Percentiles rank a stretch among this genome's conserved stretches.
Conservation (phyloP, 2,888 invertebrate species). For the Phyllotreta striolata region DNA sequence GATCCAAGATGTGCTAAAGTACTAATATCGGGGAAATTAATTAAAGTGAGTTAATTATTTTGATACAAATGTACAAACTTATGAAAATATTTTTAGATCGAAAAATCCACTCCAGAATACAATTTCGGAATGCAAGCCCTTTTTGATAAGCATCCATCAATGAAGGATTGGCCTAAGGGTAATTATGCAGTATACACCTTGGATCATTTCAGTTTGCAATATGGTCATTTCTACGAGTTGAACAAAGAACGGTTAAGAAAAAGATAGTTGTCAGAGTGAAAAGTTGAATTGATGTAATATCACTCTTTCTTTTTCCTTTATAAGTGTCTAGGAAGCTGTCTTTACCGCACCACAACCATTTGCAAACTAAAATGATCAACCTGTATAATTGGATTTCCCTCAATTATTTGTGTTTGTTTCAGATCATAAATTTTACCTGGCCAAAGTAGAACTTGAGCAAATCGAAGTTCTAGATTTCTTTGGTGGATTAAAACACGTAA, state of each 20-base stretch:
- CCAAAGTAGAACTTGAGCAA: constrained; percentile 76
- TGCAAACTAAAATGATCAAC: too few relatives aligned
- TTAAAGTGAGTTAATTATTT: constrained; percentile 62
- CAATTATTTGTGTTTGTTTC: constrained; percentile 37
- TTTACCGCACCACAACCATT: too few relatives aligned
- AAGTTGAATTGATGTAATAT: too few relatives aligned
- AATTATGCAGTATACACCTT: constrained; percentile 37
- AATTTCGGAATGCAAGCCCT: constrained; percentile 62
- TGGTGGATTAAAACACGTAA: constrained; percentile 78
- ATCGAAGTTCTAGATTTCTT: constrained; percentile 82
- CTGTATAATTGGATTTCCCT: neutral
- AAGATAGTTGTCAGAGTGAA: too few relatives aligned
- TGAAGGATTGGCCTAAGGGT: constrained; percentile 74
- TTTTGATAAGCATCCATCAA: constrained; percentile 75
- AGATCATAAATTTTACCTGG: constrained; percentile 83
- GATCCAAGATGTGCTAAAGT: constrained; percentile 80
- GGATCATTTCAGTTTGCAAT: too few relatives aligned
- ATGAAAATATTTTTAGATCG: constrained; percentile 41
- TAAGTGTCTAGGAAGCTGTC: too few relatives aligned
- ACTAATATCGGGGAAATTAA: constrained; percentile 72
- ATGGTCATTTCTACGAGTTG: too few relatives aligned
- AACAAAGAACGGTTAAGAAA: too few relatives aligned
- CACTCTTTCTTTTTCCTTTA: too few relatives aligned
- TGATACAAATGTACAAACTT: neutral
- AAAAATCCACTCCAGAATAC: constrained; percentile 46